Base-by-base conservation (phyloP, 2,797 vertebrate species). In the Enteromius trimaculatus region DNA sequence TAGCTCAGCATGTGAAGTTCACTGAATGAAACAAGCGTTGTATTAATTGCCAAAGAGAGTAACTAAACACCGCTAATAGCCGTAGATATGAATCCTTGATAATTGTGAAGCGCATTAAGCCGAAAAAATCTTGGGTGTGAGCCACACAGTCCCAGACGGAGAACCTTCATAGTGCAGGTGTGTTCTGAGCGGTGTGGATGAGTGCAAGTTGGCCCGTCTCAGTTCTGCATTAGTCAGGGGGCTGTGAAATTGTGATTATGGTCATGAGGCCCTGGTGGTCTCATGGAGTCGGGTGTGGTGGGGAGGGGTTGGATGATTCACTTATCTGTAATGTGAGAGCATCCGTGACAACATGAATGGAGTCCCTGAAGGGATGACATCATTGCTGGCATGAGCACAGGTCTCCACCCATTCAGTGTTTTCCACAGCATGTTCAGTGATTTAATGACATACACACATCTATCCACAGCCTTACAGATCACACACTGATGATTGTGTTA, bases 311-410 rank as follows among this genome's bases (percentile, higher is more conserved):
- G 76, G 82, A 80, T 93, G 92, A 95, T 89, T 94, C 92, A 94
- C 89, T 69, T 70, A 86, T 81, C 77, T 93, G 94, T 94, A 95
- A 95, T 88, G 90, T 87, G 92, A 94, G 86, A 90, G 89, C 87
- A 91, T 93, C 90, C 86, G 89, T 92, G 90, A 92, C 89, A 87
- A 86, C 89, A 90, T 89, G 87, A 90, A 89, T 89, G 84, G 85
- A 83, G 85, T 85, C 85, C 84, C 82, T 69, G 81, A 84, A 75
- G 81, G 88, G 88, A 92, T 95, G 94, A 95, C 94, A 95, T 95
- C 94, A 95, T 87, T 88, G 79, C 89, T 91, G 93, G 94, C 93
- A 90, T 88, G 0, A 90, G 90, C 92, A 92, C 92, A 92, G 92
- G 88, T 89, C 90, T 86, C 91, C 89, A 91, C 90, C 92, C 77